These are phyloP conservation scores for Ophion ventricosus DNA, from an alignment of 2,888 invertebrate genomes.

Conservation along the genomic window DNA sequence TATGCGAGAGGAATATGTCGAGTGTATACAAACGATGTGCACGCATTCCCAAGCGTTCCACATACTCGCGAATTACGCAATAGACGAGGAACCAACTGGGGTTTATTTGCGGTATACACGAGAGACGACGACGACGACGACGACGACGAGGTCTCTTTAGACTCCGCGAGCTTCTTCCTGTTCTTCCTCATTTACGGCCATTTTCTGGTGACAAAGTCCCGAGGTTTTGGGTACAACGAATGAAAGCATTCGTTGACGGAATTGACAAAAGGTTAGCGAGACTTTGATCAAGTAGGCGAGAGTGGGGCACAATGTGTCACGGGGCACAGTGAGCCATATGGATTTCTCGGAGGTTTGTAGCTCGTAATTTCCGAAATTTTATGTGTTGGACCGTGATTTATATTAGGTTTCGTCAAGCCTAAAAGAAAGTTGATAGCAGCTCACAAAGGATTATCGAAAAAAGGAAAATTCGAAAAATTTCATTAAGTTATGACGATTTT, in stretches of 20 bases:
- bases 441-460: no score
- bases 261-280: not conserved
- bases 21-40: constrained; percentile 60
- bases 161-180: not conserved
- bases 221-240: not conserved
- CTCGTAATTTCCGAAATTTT: no score
- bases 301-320: no score
- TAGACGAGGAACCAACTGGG: constrained; percentile 58
- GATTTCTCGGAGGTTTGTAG: no score
- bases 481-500: no score
- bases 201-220: not conserved
- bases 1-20: constrained; percentile 30
- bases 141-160: not conserved
- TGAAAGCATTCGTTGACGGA: not conserved
- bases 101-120: constrained; percentile 73
- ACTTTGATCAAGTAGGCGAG: not conserved
- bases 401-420: no score
- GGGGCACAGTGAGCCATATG: no score
- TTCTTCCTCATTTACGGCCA: not conserved
- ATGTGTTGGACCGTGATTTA: no score
- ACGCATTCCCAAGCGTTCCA: constrained; percentile 73
- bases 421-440: no score
- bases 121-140: not conserved
- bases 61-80: constrained; percentile 67
- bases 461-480: no score